These are phyloP conservation scores for Trichopria drosophilae DNA, from an alignment of 2,888 invertebrate genomes.

Conservation along the genomic window DNA sequence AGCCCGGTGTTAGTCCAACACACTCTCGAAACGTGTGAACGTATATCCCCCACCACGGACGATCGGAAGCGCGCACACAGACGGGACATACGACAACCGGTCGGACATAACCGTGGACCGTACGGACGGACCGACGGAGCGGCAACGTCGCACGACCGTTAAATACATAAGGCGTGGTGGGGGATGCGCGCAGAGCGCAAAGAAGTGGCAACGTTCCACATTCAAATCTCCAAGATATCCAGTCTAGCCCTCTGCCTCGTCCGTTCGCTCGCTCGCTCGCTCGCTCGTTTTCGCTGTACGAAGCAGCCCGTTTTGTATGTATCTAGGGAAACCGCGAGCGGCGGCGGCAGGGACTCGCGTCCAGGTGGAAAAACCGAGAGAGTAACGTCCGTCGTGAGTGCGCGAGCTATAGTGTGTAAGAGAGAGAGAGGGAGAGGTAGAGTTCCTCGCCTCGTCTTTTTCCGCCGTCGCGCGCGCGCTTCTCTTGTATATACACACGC, in stretches of 20 bases:
- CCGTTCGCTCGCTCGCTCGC: slow-evolving; percentile 21
- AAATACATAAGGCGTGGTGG: slow-evolving; percentile 45
- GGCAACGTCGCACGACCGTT: slow-evolving; percentile 58
- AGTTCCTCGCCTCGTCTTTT: slow-evolving; percentile 24
- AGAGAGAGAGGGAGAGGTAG: not conserved
- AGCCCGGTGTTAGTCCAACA: slow-evolving; percentile 4
- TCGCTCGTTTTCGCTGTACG: slow-evolving; percentile 10
- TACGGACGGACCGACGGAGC: no score
- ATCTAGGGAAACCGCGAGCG: no score
- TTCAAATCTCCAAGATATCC: slow-evolving; percentile 52
- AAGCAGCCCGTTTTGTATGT: no score
- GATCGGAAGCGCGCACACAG: slow-evolving; percentile 36
- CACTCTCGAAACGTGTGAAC: slow-evolving; percentile 27
- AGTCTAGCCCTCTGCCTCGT: slow-evolving; percentile 40
- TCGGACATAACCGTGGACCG: no score
- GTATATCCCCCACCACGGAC: slow-evolving; percentile 45
- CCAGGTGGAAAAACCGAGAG: no score
- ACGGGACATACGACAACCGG: no score
- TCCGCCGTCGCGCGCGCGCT: slow-evolving; percentile 36
- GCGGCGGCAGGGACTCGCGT: no score
- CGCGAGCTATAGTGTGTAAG: not conserved
- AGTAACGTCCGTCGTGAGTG: no score
- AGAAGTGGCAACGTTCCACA: slow-evolving; percentile 57
- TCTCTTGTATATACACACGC: slow-evolving; percentile 11
- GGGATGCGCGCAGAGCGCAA: slow-evolving; percentile 34